phyloP scores from a whole-genome alignment of 2,113 vertebrate species.

The Sclerurus mexicanus region DNA sequence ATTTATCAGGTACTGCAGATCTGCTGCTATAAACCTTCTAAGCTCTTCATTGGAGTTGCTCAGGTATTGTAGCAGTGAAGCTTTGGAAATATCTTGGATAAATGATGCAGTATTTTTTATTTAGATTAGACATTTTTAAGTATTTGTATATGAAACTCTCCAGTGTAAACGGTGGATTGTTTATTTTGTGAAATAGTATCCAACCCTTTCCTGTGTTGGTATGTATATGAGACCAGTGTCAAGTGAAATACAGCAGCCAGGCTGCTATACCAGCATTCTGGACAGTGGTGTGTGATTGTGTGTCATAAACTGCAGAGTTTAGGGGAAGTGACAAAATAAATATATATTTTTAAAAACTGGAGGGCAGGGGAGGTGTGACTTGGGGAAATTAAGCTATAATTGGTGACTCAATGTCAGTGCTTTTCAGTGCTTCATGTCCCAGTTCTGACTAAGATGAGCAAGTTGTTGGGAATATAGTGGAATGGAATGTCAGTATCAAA shows the following conservation, averaged over 20 bases:
- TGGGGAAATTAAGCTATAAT: constrained; percentile 43
- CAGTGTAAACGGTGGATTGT: background rate
- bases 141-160: background rate
- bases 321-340: constrained; percentile 22
- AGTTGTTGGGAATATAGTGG: background rate
- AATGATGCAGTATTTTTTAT: background rate
- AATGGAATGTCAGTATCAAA: background rate
- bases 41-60: background rate
- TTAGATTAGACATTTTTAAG: background rate
- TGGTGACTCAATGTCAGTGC: constrained; percentile 1
- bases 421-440: constrained; percentile 25
- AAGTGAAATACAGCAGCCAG: background rate
- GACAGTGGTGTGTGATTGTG: background rate
- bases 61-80: background rate
- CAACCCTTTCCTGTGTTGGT: background rate
- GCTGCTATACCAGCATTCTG: background rate
- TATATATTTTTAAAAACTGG: background rate
- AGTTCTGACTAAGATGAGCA: constrained; percentile 39
- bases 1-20: background rate
- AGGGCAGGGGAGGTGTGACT: background rate
- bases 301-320: background rate
- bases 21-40: background rate
- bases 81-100: background rate
- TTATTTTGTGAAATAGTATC: background rate
- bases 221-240: background rate